Evolutionary conservation across 2,888 invertebrate species (phyloP).

Genomic region (Balanococcus diminutus): DNA sequence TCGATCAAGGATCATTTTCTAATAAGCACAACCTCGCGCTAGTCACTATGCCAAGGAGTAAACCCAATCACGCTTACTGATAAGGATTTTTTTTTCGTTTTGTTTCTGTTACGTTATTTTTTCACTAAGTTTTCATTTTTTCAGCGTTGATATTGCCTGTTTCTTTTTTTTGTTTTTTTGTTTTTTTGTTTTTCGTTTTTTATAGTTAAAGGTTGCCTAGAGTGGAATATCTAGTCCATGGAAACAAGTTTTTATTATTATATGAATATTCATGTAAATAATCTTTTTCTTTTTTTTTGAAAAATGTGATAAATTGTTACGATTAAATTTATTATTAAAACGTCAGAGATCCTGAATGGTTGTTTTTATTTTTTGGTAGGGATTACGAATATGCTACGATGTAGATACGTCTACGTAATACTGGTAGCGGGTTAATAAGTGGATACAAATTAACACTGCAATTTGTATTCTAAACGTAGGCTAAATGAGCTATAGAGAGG

Average conservation of each 20-base stretch:
- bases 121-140: neutral
- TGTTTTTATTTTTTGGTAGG: neutral
- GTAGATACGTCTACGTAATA: no score
- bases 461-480: slow-evolving; percentile 6
- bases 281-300: slow-evolving; percentile 40
- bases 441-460: neutral
- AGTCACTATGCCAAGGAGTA: neutral
- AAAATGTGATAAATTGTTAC: slow-evolving; percentile 23
- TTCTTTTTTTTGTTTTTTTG: neutral
- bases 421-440: no score
- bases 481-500: neutral
- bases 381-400: no score
- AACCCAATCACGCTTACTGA: neutral
- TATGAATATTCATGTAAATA: slow-evolving; percentile 32
- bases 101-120: neutral
- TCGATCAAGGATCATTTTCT: no score
- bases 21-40: neutral
- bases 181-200: neutral
- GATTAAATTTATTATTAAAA: slow-evolving; percentile 43
- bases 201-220: slow-evolving; percentile 26
- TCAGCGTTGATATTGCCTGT: slow-evolving; percentile 19
- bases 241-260: slow-evolving; percentile 1
- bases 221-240: slow-evolving; percentile 2
- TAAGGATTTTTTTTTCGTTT: neutral
- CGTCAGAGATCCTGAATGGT: slow-evolving; percentile 14